These are phyloP conservation scores for Menidia beryllina DNA, from an alignment of 2,113 vertebrate species.

Conservation along the genomic window DNA sequence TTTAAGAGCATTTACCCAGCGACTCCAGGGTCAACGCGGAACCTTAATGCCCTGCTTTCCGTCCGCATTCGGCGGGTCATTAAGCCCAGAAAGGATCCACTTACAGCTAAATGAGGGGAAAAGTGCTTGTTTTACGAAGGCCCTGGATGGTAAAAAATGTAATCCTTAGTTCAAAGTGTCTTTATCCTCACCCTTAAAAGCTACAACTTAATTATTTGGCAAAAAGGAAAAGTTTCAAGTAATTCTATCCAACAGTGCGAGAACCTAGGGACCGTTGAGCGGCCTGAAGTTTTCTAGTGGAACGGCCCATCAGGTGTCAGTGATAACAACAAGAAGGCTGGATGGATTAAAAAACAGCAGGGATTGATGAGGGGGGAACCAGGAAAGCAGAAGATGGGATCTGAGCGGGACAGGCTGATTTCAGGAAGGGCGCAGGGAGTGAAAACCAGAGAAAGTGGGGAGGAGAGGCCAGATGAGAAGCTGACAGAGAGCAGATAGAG, in stretches of 20 bases:
- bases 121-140: constrained; percentile 42
- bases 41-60: constrained; percentile 42
- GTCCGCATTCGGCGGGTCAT: constrained; percentile 32
- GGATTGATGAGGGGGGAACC: constrained; percentile 42
- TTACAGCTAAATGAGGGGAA: constrained; percentile 47
- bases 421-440: constrained; percentile 18
- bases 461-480: constrained; percentile 1
- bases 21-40: constrained; percentile 10
- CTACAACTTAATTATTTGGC: constrained; percentile 13
- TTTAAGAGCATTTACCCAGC: constrained; percentile 34
- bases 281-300: constrained; percentile 10
- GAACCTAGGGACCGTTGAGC: constrained; percentile 12
- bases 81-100: constrained; percentile 35
- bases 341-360: constrained; percentile 43
- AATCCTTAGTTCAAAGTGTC: constrained; percentile 23
- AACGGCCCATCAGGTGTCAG: constrained; percentile 6
- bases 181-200: constrained; percentile 31
- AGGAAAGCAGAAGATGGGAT: constrained; percentile 46
- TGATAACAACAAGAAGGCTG: constrained; percentile 37
- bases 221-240: constrained; percentile 6
- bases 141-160: constrained; percentile 21
- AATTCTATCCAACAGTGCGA: constrained; percentile 14
- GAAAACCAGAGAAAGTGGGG: not conserved
- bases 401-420: not conserved
- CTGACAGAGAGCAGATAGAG: not conserved